A percentile compares a stretch with the other conserved stretches of the same genome.
phyloP scores from a whole-genome alignment of 2,113 vertebrate genomes.

The Poeciliopsis occidentalis region DNA sequence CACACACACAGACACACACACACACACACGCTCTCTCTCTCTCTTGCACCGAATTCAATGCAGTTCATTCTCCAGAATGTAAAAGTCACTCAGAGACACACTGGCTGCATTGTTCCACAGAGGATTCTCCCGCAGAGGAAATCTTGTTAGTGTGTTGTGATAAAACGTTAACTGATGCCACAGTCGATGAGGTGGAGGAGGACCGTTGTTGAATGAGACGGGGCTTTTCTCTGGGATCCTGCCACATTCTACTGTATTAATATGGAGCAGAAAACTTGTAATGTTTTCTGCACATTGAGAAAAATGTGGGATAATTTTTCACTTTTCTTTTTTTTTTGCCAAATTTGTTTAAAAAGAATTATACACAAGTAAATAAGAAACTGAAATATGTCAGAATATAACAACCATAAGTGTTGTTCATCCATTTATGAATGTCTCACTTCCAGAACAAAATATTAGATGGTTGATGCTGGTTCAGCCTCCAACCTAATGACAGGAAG shows the following conservation, averaged over 20 bases:
- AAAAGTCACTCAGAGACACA: conserved; percentile 32
- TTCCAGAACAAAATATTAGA: too few species aligned
- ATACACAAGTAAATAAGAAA: too few species aligned
- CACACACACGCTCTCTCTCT: conserved; percentile 18
- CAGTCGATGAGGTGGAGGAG: conserved; percentile 16
- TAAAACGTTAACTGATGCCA: conserved; percentile 27
- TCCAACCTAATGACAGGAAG: too few species aligned
- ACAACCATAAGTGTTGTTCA: too few species aligned
- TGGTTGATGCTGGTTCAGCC: too few species aligned
- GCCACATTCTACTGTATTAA: conserved; percentile 3
- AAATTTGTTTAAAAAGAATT: too few species aligned
- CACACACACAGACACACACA: conserved; percentile 23
- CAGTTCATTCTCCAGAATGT: conserved; percentile 31
- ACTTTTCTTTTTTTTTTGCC: too few species aligned
- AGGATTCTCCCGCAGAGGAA: conserved; percentile 20
- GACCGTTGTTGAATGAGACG: conserved; percentile 2
- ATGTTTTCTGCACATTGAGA: neutral
- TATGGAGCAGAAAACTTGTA: conserved; percentile 2
- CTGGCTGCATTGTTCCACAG: conserved; percentile 33
- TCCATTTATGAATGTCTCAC: too few species aligned
- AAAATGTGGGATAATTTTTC: too few species aligned
- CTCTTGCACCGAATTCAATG: conserved; percentile 25
- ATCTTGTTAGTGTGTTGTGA: conserved; percentile 23
- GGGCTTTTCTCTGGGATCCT: neutral
- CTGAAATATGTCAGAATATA: too few species aligned